Evolutionary conservation across 1,140 invertebrate genomes (phyloP), one percentile per base, ranked within the genome.

Genomic region (Cepaea nemoralis): DNA sequence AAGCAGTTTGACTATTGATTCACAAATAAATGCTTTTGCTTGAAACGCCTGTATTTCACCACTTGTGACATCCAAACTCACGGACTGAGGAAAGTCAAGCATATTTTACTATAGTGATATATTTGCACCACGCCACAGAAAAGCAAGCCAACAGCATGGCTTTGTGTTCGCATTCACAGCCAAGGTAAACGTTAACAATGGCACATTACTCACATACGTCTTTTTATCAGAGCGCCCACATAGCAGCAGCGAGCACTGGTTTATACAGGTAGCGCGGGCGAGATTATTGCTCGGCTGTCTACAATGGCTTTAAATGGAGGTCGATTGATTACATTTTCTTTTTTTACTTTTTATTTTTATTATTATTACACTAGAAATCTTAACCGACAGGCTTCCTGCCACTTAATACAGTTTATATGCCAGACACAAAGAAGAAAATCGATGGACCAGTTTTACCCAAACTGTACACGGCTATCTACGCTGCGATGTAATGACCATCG

Each of bases 351-450:
- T 45, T 45, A 10, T 45, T 45, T 45, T 45, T 45, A 10, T 55
- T 73, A 42, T 73, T 73, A 42, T 12, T 42, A 73, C 70, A 73
- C 39, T 35, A 40, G 70, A 73, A 73, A 73, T 73, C 70, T 73
- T 73, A 73, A 73, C 70, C 39, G 66, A 39, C 39, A 22, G 70
- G 39, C 70, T 73, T 39, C 35, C 35, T 39, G 70, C 35, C 37
- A 73, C 70, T 73, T 73, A 73, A 40, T 42, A 73, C 37, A 40
- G 70, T 73, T 73, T 73, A 73, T 73, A 73, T 35, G 70, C 33
- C 66, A 39, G 66, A n/a, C 33, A 40, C 35, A 73, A 35, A 73
- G 39, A 73, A 8, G 70, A 42, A 73, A 69, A 69, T 69, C 66
- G 37, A 69, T 69, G 24, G 27, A 39, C 66, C 66, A 69, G 66